Percentiles rank a stretch among this genome's conserved stretches.
These are phyloP conservation scores for Asbolus verrucosus DNA, from an alignment of 1,140 invertebrate species.

Conservation along the genomic window DNA sequence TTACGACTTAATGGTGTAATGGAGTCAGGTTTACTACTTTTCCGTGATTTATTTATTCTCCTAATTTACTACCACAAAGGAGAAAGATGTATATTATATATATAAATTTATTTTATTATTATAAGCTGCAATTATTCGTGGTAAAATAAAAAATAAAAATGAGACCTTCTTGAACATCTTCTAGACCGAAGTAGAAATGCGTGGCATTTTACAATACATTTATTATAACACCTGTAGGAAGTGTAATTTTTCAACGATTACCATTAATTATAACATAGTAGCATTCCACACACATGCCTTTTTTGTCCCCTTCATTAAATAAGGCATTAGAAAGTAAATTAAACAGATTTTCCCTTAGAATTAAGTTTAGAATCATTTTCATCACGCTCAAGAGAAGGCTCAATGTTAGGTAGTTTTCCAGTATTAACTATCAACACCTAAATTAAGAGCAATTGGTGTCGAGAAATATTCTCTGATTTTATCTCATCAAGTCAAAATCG, in stretches of 20 bases:
- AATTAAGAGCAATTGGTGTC: neutral
- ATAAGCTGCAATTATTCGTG: neutral
- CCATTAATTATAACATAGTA: constrained; percentile 29
- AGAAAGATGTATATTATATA: too few relatives aligned
- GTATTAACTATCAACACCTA: constrained; percentile 4
- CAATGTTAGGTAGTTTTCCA: constrained; percentile 1
- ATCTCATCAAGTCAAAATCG: constrained; percentile 32
- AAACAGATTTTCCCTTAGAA: constrained; percentile 13
- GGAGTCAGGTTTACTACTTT: neutral
- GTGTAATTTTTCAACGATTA: constrained; percentile 9
- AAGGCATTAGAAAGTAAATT: constrained; percentile 13
- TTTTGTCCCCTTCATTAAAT: constrained; percentile 5
- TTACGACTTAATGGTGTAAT: too few relatives aligned
- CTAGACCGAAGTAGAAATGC: constrained; percentile 9
- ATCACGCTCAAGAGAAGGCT: neutral
- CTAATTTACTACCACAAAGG: too few relatives aligned
- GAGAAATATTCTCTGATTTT: constrained; percentile 10
- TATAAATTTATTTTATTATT: constrained; percentile 24
- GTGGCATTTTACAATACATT: constrained; percentile 33
- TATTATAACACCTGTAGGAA: constrained; percentile 24
- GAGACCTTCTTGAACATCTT: neutral
- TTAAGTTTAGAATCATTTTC: neutral
- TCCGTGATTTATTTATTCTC: constrained; percentile 21
- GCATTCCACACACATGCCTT: constrained; percentile 13
- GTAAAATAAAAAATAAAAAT: neutral